These are phyloP conservation scores for Drosophila falleni DNA, from an alignment of 2,888 invertebrate genomes.

Conservation along the genomic window DNA sequence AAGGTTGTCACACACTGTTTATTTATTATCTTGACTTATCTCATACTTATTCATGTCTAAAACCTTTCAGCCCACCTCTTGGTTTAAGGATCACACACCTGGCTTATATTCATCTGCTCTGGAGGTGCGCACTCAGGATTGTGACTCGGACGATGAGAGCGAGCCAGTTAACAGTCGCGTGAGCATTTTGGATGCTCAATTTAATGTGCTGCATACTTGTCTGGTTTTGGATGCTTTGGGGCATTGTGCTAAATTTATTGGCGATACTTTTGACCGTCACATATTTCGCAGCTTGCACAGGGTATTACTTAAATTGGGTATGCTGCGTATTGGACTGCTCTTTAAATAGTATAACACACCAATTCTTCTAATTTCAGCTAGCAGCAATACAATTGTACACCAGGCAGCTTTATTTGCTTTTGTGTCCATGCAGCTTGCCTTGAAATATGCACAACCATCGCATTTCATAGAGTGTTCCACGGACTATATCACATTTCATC, in stretches of 20 bases:
- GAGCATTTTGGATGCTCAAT: conserved; percentile 86
- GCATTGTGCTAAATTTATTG: conserved; percentile 87
- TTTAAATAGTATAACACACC: too few species aligned
- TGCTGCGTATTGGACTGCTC: background rate
- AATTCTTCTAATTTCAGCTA: conserved; percentile 86
- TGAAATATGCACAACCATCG: conserved; percentile 87
- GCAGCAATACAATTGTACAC: conserved; percentile 88
- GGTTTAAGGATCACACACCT: conserved; percentile 83
- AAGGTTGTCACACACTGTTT: conserved; percentile 56
- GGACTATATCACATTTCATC: conserved; percentile 91
- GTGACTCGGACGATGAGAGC: conserved; percentile 82
- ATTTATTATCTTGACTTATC: background rate
- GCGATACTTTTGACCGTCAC: conserved; percentile 87
- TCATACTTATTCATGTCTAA: background rate
- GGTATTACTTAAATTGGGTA: conserved; percentile 90
- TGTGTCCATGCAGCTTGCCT: conserved; percentile 87
- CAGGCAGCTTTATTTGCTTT: conserved; percentile 88
- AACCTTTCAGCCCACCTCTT: conserved; percentile 70
- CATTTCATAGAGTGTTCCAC: conserved; percentile 89
- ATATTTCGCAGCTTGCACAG: conserved; percentile 89
- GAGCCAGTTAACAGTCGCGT: conserved; percentile 63
- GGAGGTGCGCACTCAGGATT: conserved; percentile 83
- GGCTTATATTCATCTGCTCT: conserved; percentile 85
- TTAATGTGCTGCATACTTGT: conserved; percentile 89
- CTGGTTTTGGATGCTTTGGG: conserved; percentile 90